These are phyloP conservation scores for Xylota sylvarum DNA, from an alignment of 2,888 invertebrate genomes.

Conservation along the genomic window DNA sequence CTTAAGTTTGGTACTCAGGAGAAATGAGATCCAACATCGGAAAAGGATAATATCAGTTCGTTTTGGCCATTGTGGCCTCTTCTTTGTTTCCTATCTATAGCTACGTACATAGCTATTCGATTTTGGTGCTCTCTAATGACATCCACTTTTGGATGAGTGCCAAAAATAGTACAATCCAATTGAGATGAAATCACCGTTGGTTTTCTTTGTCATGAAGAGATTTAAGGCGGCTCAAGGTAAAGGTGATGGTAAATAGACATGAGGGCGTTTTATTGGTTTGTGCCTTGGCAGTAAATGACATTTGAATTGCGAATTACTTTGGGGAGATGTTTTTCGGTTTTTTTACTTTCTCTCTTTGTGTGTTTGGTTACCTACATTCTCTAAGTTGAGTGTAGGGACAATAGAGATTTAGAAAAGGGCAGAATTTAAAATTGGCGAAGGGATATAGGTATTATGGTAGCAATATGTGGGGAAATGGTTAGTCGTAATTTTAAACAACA, in stretches of 20 bases:
- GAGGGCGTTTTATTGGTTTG: constrained; percentile 65
- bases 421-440: too few species aligned
- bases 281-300: constrained; percentile 47
- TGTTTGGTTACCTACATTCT: not conserved
- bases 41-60: constrained; percentile 22
- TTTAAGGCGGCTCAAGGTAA: constrained; percentile 46
- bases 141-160: constrained; percentile 66
- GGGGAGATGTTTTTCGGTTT: not conserved
- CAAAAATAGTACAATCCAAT: constrained; percentile 58
- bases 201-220: constrained; percentile 49
- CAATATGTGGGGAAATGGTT: too few species aligned
- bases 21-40: constrained; percentile 9
- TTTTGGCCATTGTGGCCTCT: constrained; percentile 1
- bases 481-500: too few species aligned
- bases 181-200: constrained; percentile 59
- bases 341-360: not conserved
- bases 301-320: constrained; percentile 62
- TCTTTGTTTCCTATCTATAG: constrained; percentile 7
- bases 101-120: constrained; percentile 44
- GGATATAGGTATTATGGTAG: too few species aligned
- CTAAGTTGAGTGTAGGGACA: not conserved
- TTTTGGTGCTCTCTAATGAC: constrained; percentile 58
- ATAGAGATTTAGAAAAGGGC: too few species aligned
- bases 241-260: constrained; percentile 61
- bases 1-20: constrained; percentile 10